phyloP scores from a whole-genome alignment of 2,888 invertebrate genomes.

The Xestia rhomboidea region DNA sequence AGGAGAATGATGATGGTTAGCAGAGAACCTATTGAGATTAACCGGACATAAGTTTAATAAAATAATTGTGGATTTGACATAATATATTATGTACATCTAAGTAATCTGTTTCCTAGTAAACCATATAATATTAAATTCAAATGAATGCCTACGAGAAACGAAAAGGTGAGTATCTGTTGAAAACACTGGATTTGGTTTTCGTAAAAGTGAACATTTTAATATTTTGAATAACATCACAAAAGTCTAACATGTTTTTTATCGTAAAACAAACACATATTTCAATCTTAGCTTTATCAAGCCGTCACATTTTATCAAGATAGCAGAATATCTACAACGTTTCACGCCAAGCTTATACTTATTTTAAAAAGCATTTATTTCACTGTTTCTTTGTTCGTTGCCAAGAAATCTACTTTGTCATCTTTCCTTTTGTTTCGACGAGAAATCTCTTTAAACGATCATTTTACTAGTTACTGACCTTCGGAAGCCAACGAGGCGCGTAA shows the following conservation, averaged over 20 bases:
- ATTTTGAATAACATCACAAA: not conserved
- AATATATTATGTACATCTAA: no score
- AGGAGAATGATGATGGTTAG: not conserved
- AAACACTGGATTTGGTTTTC: not conserved
- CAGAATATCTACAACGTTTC: slow-evolving; percentile 34
- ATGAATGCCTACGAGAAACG: not conserved
- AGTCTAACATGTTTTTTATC: not conserved
- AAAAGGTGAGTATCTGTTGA: not conserved
- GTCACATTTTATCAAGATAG: slow-evolving; percentile 44
- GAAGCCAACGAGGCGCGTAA: slow-evolving; percentile 45
- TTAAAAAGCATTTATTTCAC: slow-evolving; percentile 52
- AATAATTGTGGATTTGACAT: not conserved
- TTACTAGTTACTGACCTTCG: slow-evolving; percentile 52
- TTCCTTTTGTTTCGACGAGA: slow-evolving; percentile 53
- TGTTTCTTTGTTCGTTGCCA: slow-evolving; percentile 50
- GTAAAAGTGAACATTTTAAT: not conserved
- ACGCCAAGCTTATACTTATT: slow-evolving; percentile 49
- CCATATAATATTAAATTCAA: not conserved
- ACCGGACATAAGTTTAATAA: not conserved
- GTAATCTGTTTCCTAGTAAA: no score
- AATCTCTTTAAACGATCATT: slow-evolving; percentile 51
- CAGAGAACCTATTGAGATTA: not conserved
- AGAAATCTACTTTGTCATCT: slow-evolving; percentile 51
- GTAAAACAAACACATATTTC: slow-evolving; percentile 18
- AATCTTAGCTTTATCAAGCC: slow-evolving; percentile 32